Evolutionary conservation across 2,888 invertebrate genomes (phyloP).

Genomic region (Agrilus mali): DNA sequence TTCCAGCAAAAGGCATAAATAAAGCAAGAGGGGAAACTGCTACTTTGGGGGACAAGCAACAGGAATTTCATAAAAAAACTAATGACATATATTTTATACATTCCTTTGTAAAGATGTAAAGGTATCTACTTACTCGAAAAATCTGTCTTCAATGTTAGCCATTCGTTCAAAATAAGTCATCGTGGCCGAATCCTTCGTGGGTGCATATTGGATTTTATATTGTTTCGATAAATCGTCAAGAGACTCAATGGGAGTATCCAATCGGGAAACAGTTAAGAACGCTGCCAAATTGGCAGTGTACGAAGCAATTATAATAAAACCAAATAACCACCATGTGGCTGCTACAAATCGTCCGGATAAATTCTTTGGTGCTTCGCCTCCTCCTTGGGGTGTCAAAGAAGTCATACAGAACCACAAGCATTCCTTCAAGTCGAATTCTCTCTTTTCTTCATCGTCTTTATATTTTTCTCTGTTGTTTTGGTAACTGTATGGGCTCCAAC

Average conservation of each 20-base stretch:
- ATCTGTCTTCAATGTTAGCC: slow-evolving; percentile 87
- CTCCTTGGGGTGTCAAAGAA: slow-evolving; percentile 88
- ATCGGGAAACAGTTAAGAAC: slow-evolving; percentile 84
- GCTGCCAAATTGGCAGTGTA: slow-evolving; percentile 98
- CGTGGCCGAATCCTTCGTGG: slow-evolving; percentile 73
- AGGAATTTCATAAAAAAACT: no score
- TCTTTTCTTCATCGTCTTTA: slow-evolving; percentile 83
- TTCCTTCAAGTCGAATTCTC: slow-evolving; percentile 90
- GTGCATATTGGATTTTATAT: slow-evolving; percentile 93
- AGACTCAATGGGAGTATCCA: slow-evolving; percentile 87
- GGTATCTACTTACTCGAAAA: slow-evolving; percentile 76
- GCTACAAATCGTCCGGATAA: slow-evolving; percentile 89
- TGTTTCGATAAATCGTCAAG: slow-evolving; percentile 83
- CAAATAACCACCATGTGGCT: slow-evolving; percentile 98
- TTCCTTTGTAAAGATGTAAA: slow-evolving; percentile 1
- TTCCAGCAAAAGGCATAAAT: no score
- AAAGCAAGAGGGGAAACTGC: no score
- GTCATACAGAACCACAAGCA: slow-evolving; percentile 99
- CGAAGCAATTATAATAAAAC: slow-evolving; percentile 96
- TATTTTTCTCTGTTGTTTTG: slow-evolving; percentile 90
- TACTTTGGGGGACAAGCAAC: no score
- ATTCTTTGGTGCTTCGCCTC: slow-evolving; percentile 93
- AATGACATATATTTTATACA: no score
- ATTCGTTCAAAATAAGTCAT: slow-evolving; percentile 93
- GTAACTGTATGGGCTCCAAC: slow-evolving; percentile 94